Evolutionary conservation across 37 sponge, comb jelly and placozoan genomes (phyloP).

Genomic region (Diacarnus erythraeanus): DNA sequence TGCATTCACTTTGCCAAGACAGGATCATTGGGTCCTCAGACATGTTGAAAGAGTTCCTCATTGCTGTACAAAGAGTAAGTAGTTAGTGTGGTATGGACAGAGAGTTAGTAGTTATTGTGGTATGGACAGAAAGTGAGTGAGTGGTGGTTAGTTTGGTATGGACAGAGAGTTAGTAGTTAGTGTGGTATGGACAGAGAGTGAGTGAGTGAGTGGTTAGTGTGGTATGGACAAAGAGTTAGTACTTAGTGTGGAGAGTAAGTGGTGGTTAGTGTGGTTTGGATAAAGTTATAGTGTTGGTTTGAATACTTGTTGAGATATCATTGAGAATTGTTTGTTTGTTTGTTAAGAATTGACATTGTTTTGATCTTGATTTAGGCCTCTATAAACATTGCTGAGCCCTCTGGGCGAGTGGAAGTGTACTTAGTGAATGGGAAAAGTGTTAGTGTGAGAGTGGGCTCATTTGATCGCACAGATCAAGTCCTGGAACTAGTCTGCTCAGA

Average conservation of each 20-base stretch:
- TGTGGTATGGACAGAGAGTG: too few species aligned
- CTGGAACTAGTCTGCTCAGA: slow-evolving; percentile 22
- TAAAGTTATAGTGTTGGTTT: background rate
- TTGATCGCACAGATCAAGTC: slow-evolving; percentile 34
- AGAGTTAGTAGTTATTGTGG: too few species aligned
- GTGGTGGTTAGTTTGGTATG: too few species aligned
- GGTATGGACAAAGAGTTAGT: too few species aligned
- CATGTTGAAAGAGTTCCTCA: slow-evolving; percentile 56
- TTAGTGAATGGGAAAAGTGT: slow-evolving; percentile 58
- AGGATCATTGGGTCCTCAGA: slow-evolving; percentile 26
- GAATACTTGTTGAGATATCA: background rate
- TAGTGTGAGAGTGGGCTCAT: background rate
- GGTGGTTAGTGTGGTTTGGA: background rate
- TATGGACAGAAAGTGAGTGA: too few species aligned
- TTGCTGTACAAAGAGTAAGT: slow-evolving; percentile 48
- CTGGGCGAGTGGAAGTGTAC: slow-evolving; percentile 26
- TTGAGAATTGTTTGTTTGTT: too few species aligned
- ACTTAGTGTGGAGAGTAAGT: too few species aligned
- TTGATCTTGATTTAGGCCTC: background rate
- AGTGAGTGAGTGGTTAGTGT: too few species aligned
- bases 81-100: too few species aligned
- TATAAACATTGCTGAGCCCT: background rate
- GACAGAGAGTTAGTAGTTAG: too few species aligned
- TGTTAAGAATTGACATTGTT: background rate
- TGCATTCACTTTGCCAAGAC: slow-evolving; percentile 49